Conservation (phyloP, 2,797 vertebrate genomes). For the Propithecus deckenii region DNA sequence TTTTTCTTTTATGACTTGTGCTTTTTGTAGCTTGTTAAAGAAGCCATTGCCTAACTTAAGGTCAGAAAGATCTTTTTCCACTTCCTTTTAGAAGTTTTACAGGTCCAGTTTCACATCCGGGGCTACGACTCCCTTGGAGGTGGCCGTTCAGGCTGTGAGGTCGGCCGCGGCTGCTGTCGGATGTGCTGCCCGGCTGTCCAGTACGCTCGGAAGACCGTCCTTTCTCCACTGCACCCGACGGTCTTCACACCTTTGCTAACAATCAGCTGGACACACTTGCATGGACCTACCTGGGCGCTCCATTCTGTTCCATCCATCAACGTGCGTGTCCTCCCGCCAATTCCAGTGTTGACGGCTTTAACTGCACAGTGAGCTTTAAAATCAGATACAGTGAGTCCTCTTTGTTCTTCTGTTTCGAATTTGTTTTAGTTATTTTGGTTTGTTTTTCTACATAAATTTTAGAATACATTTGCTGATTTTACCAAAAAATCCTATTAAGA, state of each 20-base stretch:
- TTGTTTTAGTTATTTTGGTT: not conserved
- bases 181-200: too few relatives aligned
- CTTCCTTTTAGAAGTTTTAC: not conserved
- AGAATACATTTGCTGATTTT: not conserved
- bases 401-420: not conserved
- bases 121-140: not conserved
- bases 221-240: too few relatives aligned
- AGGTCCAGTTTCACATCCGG: not conserved
- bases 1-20: not conserved
- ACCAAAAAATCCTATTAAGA: not conserved
- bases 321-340: not conserved
- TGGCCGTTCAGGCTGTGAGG: not conserved
- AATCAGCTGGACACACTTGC: not conserved
- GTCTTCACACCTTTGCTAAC: not conserved
- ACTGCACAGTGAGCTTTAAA: not conserved
- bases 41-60: not conserved
- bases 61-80: not conserved
- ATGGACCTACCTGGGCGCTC: not conserved
- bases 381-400: not conserved
- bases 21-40: not conserved
- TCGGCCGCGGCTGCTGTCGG: not conserved
- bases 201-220: not conserved
- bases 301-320: accelerated
- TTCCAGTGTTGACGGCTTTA: not conserved
- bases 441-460: not conserved